Percentiles rank a stretch among this genome's conserved stretches.
Conservation (phyloP, 1,140 invertebrate species). For the Lamellibrachia luymesi region DNA sequence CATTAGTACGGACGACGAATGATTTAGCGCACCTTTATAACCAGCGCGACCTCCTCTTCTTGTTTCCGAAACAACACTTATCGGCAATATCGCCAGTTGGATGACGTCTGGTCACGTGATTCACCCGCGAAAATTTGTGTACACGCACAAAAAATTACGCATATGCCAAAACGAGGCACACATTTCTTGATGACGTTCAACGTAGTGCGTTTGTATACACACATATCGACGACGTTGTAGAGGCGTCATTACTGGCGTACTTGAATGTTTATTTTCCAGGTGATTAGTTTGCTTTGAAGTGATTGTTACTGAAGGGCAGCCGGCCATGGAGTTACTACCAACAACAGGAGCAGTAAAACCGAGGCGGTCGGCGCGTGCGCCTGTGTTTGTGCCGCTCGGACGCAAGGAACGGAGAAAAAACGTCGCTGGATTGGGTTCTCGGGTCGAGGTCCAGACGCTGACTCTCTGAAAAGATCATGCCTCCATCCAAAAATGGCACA, state of each 20-base stretch:
- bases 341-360: not conserved
- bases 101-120: not conserved
- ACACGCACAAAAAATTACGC: not conserved
- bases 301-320: not conserved
- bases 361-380: not conserved
- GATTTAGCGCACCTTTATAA: not conserved
- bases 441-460: not conserved
- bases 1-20: not conserved
- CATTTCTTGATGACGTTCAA: not conserved
- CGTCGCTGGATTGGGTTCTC: not conserved
- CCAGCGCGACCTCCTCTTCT: not conserved
- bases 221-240: not conserved
- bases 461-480: not conserved
- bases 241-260: not conserved
- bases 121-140: not conserved
- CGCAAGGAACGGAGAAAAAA: not conserved
- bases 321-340: not conserved
- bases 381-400: not conserved
- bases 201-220: not conserved
- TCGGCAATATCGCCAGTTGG: not conserved
- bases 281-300: conserved; percentile 5
- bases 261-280: conserved; percentile 5
- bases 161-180: not conserved
- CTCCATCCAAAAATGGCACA: not conserved
- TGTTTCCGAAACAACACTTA: not conserved